Percentiles rank a stretch among this genome's conserved stretches.
These are phyloP conservation scores for Phylloscopus trochiloides DNA, from an alignment of 2,113 vertebrate species.

Conservation along the genomic window DNA sequence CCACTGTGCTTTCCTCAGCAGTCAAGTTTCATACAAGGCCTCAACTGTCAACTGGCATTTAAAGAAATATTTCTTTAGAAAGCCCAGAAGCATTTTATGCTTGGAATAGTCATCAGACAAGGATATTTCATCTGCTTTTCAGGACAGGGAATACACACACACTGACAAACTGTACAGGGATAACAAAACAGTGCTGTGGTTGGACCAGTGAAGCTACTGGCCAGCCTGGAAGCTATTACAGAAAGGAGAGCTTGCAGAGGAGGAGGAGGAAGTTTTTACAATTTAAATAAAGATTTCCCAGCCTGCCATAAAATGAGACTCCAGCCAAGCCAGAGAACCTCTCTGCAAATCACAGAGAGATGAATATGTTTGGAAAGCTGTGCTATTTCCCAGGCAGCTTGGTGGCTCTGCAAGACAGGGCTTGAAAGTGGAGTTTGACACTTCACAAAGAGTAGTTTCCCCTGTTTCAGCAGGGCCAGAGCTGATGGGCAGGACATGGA, in stretches of 20 bases:
- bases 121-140: not conserved
- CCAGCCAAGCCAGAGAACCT: not conserved
- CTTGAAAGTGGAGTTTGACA: not conserved
- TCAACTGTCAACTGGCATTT: not conserved
- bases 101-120: conserved; percentile 46
- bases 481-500: not conserved
- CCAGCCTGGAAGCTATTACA: not conserved
- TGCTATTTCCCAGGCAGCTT: not conserved
- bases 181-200: not conserved
- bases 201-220: not conserved
- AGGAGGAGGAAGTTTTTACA: not conserved
- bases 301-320: not conserved
- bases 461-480: not conserved
- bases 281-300: not conserved
- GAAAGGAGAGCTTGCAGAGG: not conserved
- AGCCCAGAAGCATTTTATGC: not conserved
- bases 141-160: not conserved
- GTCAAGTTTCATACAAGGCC: not conserved
- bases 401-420: not conserved
- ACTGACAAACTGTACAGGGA: not conserved
- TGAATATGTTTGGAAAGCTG: not conserved
- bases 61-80: conserved; percentile 19
- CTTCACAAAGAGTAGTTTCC: not conserved
- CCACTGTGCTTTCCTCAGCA: not conserved
- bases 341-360: not conserved